Evolutionary conservation across 2,888 invertebrate species (phyloP).

Genomic region (Dynastes grantii): DNA sequence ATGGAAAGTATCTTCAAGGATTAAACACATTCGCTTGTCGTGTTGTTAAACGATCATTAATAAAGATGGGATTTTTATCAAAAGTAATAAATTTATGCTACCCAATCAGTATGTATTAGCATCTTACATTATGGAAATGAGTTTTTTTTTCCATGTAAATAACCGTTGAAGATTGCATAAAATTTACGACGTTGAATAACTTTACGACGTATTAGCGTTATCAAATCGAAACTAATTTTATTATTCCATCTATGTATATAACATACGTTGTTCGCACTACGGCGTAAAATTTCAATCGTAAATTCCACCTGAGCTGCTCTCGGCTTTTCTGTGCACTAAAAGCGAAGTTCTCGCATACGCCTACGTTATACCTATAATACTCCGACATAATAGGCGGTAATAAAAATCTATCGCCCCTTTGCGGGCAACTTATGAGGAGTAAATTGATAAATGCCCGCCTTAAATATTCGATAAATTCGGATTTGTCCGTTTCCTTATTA

Average conservation of each 20-base stretch:
- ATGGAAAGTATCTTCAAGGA: no score
- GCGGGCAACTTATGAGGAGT: conserved; percentile 10
- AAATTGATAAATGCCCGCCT: conserved; percentile 25
- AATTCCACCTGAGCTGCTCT: conserved; percentile 7
- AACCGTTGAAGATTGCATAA: conserved; percentile 6
- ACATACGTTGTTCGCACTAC: not conserved
- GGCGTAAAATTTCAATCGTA: conserved; percentile 25
- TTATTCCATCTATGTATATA: not conserved
- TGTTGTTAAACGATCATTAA: no score
- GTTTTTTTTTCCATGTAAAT: conserved; percentile 3
- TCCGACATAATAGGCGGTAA: conserved; percentile 17
- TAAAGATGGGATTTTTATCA: no score
- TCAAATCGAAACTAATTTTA: conserved; percentile 23
- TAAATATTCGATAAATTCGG: conserved; percentile 34
- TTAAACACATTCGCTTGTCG: no score
- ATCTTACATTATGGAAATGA: conserved; percentile 8
- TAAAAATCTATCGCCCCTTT: conserved; percentile 24
- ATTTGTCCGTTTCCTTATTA: conserved; percentile 16
- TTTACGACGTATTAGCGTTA: conserved; percentile 6
- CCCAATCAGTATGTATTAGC: not conserved
- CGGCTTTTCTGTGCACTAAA: conserved; percentile 4
- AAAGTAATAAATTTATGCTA: not conserved
- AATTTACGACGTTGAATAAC: not conserved
- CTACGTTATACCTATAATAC: conserved; percentile 14
- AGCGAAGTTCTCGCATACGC: not conserved